Conservation (phyloP, 2,888 invertebrate genomes). For the Sinodicranocentrus sp. region DNA sequence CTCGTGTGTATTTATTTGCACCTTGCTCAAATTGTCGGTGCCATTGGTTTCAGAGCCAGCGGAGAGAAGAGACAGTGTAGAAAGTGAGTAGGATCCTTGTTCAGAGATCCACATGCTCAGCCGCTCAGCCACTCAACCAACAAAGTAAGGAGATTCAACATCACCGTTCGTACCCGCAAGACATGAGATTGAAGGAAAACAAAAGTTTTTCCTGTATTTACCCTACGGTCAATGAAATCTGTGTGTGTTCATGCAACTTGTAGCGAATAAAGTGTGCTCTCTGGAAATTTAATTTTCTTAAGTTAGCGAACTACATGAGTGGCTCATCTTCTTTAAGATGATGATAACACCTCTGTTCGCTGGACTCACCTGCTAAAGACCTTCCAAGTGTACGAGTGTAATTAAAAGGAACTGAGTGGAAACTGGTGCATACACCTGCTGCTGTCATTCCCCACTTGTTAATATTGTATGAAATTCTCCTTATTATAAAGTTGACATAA, state of each 20-base stretch:
- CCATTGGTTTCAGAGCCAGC: slow-evolving; percentile 52
- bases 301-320: neutral
- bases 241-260: too few relatives aligned
- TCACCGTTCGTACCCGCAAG: too few relatives aligned
- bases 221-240: slow-evolving; percentile 6
- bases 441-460: too few relatives aligned
- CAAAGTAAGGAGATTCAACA: too few relatives aligned
- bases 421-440: too few relatives aligned
- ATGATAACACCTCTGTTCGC: neutral
- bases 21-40: slow-evolving; percentile 30
- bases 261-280: too few relatives aligned
- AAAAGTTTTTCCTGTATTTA: neutral
- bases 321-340: neutral
- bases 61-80: slow-evolving; percentile 35
- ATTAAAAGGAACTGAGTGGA: too few relatives aligned
- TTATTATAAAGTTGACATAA: too few relatives aligned
- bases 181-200: too few relatives aligned
- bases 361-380: neutral
- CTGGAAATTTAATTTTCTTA: too few relatives aligned
- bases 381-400: too few relatives aligned
- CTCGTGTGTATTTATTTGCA: slow-evolving; percentile 46
- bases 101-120: neutral
- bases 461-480: too few relatives aligned
- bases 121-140: neutral
- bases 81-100: neutral